A percentile compares a stretch with the other conserved stretches of the same genome.
These are phyloP conservation scores for Sylvilagus bachmani DNA, from an alignment of 2,113 vertebrate genomes.

Conservation along the genomic window DNA sequence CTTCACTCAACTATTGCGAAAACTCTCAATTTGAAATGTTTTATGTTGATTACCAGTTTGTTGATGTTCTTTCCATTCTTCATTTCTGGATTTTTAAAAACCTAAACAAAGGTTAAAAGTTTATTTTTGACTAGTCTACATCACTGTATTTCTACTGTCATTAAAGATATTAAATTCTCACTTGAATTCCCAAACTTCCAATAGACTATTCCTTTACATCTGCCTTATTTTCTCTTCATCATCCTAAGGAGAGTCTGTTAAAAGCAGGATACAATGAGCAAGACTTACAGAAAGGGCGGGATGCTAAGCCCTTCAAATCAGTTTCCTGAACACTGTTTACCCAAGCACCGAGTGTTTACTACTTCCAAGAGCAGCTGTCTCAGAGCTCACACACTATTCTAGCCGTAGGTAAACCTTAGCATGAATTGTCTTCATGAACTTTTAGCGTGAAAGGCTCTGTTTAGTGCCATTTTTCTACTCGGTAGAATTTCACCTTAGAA, in stretches of 20 bases:
- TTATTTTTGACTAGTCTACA: background rate
- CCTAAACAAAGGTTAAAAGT: background rate
- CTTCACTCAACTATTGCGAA: background rate
- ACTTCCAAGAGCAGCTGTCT: background rate
- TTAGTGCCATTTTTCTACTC: background rate
- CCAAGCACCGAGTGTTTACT: background rate
- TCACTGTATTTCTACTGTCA: background rate
- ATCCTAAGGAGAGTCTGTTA: background rate
- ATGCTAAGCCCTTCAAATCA: background rate
- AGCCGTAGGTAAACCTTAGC: background rate
- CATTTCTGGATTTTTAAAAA: background rate
- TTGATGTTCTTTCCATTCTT: background rate
- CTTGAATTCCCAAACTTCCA: background rate
- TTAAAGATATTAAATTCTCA: constrained; percentile 12
- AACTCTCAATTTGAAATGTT: background rate
- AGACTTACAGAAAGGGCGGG: background rate
- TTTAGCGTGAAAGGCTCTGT: background rate
- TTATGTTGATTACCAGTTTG: background rate
- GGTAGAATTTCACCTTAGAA: background rate
- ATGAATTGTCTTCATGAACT: background rate
- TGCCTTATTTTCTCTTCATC: background rate
- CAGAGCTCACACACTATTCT: background rate
- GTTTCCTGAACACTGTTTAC: background rate
- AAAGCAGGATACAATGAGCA: background rate
- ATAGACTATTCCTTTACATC: background rate